Conservation (phyloP, 2,113 vertebrate genomes). For the Eubucco bourcierii region DNA sequence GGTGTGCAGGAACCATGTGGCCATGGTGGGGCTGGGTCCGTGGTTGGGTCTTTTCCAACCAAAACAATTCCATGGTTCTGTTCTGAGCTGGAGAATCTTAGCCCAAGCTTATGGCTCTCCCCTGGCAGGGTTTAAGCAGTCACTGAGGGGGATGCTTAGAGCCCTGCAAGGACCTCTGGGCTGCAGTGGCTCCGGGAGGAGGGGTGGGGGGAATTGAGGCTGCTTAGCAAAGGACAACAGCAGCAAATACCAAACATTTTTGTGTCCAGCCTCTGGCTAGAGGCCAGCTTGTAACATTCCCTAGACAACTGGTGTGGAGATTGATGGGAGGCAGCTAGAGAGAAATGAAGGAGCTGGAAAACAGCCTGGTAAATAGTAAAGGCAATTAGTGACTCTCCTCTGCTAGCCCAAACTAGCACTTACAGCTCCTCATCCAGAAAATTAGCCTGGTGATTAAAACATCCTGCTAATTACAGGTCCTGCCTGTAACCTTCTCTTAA, state of each 20-base stretch:
- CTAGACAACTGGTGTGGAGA: not conserved
- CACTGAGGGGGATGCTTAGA: not conserved
- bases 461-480: conserved; percentile 9
- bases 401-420: not conserved
- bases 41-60: no score
- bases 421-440: not conserved
- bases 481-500: conserved; percentile 9
- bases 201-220: conserved; percentile 1
- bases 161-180: conserved; percentile 16
- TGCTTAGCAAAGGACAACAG: conserved; percentile 40
- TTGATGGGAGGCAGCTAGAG: conserved; percentile 6
- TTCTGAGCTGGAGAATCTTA: not conserved
- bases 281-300: conserved; percentile 32
- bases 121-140: not conserved
- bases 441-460: not conserved
- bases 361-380: not conserved
- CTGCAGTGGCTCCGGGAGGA: not conserved
- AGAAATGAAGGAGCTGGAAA: not conserved
- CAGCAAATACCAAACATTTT: conserved; percentile 59
- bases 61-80: no score
- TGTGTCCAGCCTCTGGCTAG: conserved; percentile 31
- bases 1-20: no score
- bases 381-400: not conserved
- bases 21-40: no score
- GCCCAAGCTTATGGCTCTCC: not conserved